Evolutionary conservation across 2,797 vertebrate species (phyloP).

Genomic region (Brachymystax lenok): DNA sequence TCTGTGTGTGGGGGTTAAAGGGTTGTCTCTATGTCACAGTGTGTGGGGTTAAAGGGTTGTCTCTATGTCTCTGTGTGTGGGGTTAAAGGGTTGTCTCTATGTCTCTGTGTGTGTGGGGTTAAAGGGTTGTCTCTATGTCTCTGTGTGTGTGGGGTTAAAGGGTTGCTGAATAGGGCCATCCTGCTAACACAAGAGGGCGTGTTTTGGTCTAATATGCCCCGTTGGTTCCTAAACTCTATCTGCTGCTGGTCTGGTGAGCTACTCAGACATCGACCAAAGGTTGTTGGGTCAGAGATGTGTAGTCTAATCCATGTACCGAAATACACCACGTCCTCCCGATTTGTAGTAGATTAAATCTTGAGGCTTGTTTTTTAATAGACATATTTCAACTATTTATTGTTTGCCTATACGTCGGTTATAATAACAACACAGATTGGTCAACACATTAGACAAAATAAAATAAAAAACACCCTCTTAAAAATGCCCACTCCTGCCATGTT

Average conservation of each 20-base stretch:
- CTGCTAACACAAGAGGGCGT: conserved; percentile 75
- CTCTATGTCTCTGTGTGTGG: conserved; percentile 13
- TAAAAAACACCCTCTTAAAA: not conserved
- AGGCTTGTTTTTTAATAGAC: not conserved
- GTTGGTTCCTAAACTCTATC: not conserved
- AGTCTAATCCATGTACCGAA: not conserved
- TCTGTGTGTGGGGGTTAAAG: too few species aligned
- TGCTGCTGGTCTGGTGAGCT: not conserved
- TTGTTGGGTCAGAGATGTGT: not conserved
- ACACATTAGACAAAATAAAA: not conserved
- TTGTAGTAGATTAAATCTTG: not conserved
- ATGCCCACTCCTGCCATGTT: not conserved
- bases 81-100: too few species aligned
- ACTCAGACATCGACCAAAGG: not conserved
- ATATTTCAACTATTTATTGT: not conserved
- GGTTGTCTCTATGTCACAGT: too few species aligned
- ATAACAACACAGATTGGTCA: not conserved
- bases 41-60: too few species aligned
- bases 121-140: too few species aligned
- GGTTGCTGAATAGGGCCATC: conserved; percentile 30
- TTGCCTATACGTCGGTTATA: not conserved
- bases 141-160: conserved; percentile 15
- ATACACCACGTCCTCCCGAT: not conserved
- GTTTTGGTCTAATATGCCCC: conserved; percentile 51
- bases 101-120: too few species aligned